Evolutionary conservation across 2,113 vertebrate genomes (phyloP), one percentile per base, ranked within the genome.

Genomic region (Atherinomorus stipes): DNA sequence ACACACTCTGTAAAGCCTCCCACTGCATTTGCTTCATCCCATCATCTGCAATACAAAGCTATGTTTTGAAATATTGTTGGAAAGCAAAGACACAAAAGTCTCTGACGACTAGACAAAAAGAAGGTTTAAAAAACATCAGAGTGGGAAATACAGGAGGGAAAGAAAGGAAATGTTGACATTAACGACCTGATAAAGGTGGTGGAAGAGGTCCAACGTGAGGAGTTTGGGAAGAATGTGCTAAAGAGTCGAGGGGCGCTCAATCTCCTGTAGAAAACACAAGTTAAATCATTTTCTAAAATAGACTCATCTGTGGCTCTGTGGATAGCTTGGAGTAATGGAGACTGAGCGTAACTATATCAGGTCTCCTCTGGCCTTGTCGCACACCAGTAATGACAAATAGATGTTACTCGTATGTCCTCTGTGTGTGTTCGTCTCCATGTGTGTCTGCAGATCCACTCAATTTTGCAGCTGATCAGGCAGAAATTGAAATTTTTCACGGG

Each of bases 401-500:
- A 54, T 53, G 34, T 64, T 57, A 45, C 75, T 78, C 58, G 57
- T 31, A 44, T n/a, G n/a, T n/a, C n/a, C n/a, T n/a, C n/a, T n/a
- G n/a, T n/a, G n/a, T n/a, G n/a, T n/a, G n/a, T n/a, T n/a, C 38
- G 61, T 38, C 23, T 72, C 38, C 31, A 15, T 28, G 42, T 50
- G 68, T 51, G 34, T 64, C 52, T 56, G 64, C 62, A 74, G 61
- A 79, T 50, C 22, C 67, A 74, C 50, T 90, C 71, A 83, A 81
- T 85, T 86, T 87, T 80, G 75, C 71, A 76, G 74, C 80, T 86
- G 83, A 82, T 90, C 81, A 83, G 71, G 77, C 67, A 89, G 91
- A 88, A 90, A 88, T 89, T 78, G 62, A 81, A 78, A 80, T 75
- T 64, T 67, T 80, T 74, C 63, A 84, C 49, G 62, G 73, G 6